These are phyloP conservation scores for Epizoanthus illoricatus DNA, from an alignment of 92 coral and sea anemone genomes.

Conservation along the genomic window DNA sequence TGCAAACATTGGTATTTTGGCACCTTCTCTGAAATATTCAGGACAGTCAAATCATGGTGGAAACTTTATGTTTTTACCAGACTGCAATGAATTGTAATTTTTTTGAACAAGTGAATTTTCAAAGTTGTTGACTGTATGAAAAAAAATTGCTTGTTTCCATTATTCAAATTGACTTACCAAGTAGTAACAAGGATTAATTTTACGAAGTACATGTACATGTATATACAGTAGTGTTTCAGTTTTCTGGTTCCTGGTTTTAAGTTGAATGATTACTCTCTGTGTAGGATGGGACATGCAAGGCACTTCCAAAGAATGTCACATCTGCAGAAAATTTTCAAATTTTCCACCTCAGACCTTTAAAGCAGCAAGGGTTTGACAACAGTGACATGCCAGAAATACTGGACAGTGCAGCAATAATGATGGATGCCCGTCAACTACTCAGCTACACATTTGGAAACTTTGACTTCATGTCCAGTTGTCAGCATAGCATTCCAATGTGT, in stretches of 20 bases:
- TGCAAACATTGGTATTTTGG: too few relatives aligned
- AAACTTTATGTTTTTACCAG: background rate
- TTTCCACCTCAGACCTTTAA: slow-evolving; percentile 78
- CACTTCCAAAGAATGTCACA: slow-evolving; percentile 57
- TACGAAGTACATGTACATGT: too few relatives aligned
- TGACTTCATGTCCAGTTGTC: background rate
- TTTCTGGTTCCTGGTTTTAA: background rate
- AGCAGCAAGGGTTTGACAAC: slow-evolving; percentile 79
- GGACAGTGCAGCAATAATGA: slow-evolving; percentile 38
- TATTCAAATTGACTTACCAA: too few relatives aligned
- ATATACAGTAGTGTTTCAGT: background rate
- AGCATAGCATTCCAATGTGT: background rate
- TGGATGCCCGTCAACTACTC: slow-evolving; percentile 42
- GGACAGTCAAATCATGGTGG: background rate
- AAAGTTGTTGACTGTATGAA: too few relatives aligned
- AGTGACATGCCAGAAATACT: slow-evolving; percentile 56
- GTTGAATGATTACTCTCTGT: background rate
- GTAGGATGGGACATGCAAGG: slow-evolving; percentile 42
- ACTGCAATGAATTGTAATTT: background rate
- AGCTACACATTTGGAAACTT: background rate
- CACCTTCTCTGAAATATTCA: background rate
- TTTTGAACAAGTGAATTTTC: too few relatives aligned
- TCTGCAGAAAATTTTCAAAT: slow-evolving; percentile 71
- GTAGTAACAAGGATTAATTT: background rate
- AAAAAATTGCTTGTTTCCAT: too few relatives aligned